Percentiles rank a stretch among this genome's conserved stretches.
Conservation (phyloP, 2,888 invertebrate genomes). For the Drosophila merina region DNA sequence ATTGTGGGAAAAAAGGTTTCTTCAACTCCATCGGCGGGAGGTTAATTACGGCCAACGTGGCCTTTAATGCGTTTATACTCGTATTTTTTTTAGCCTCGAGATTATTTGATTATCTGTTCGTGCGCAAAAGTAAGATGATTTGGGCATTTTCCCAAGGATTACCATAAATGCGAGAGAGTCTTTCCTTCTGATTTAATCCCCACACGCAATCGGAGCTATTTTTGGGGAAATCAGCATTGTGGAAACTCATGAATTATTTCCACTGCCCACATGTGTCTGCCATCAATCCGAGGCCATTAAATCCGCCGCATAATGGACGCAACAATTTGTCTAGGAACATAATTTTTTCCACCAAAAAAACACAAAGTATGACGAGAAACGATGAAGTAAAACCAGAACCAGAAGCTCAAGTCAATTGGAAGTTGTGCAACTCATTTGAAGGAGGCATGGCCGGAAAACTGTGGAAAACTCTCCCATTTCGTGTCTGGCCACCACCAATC, state of each 20-base stretch:
- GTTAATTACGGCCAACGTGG: constrained; percentile 50
- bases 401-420: constrained; percentile 63
- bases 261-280: constrained; percentile 48
- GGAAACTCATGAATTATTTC: constrained; percentile 26
- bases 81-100: constrained; percentile 24
- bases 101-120: constrained; percentile 61
- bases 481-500: constrained; percentile 72
- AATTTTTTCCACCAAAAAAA: constrained; percentile 42
- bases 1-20: constrained; percentile 63
- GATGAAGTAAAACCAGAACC: constrained; percentile 11
- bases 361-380: constrained; percentile 12
- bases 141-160: constrained; percentile 54
- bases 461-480: constrained; percentile 54
- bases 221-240: constrained; percentile 12
- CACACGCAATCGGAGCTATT: constrained; percentile 21
- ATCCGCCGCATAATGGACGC: constrained; percentile 55
- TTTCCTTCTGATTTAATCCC: constrained; percentile 24
- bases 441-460: constrained; percentile 5
- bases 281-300: constrained; percentile 47
- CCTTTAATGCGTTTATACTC: constrained; percentile 49
- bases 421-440: constrained; percentile 52
- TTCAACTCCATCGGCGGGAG: constrained; percentile 43
- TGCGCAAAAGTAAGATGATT: constrained; percentile 57
- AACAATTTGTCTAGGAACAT: constrained; percentile 65
- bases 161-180: constrained; percentile 13